Evolutionary conservation across 1,140 invertebrate genomes (phyloP).

Genomic region (Brachionus calyciflorus): DNA sequence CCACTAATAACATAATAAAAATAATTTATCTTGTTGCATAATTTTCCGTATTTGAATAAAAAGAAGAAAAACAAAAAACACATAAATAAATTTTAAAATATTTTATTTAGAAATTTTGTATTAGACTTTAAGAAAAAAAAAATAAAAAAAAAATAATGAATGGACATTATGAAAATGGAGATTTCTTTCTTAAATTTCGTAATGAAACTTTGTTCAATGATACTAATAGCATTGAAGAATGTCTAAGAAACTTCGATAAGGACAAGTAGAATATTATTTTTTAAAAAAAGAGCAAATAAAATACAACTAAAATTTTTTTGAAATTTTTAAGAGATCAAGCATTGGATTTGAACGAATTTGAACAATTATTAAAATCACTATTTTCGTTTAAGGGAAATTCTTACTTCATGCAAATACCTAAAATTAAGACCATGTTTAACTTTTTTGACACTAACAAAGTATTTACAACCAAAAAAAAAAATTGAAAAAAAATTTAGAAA

Average conservation of each 20-base stretch:
- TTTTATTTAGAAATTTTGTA: too few species aligned
- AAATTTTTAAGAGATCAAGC: constrained; percentile 40
- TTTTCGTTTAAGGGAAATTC: constrained; percentile 39
- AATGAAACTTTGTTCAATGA: constrained; percentile 26
- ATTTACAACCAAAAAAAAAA: not conserved
- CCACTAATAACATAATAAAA: too few species aligned
- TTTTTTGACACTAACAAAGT: constrained; percentile 36
- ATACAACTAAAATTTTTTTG: not conserved
- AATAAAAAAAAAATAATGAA: constrained; percentile 4
- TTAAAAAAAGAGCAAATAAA: not conserved
- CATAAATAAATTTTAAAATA: too few species aligned
- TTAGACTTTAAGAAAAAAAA: too few species aligned
- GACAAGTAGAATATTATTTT: not conserved
- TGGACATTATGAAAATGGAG: not conserved
- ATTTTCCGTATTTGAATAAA: too few species aligned
- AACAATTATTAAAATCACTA: constrained; percentile 28
- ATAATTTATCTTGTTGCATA: too few species aligned
- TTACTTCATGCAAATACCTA: constrained; percentile 42
- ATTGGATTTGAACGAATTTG: constrained; percentile 35
- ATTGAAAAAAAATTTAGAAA: not conserved
- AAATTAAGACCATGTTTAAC: constrained; percentile 40
- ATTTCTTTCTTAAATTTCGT: constrained; percentile 41
- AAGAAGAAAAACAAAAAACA: too few species aligned
- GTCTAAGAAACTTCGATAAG: constrained; percentile 31
- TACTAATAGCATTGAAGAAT: constrained; percentile 35